Base-by-base conservation (phyloP, 1,140 invertebrate genomes). In the Propsilocerus akamusi region DNA sequence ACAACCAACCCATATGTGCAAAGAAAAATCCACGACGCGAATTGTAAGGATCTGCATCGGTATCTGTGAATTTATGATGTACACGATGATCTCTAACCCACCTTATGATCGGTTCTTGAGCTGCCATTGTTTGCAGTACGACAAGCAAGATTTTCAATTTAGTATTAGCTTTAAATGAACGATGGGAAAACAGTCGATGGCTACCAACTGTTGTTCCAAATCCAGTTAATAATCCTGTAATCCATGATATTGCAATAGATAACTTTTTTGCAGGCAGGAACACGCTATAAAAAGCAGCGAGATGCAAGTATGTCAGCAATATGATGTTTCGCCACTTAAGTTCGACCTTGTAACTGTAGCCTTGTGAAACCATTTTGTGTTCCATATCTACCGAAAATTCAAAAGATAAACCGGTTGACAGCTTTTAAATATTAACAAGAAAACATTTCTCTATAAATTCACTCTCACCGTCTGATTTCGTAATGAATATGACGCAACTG, bases 11-110 rank as follows among this genome's bases (percentile, higher is more conserved):
- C 46, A 78, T 68, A 53, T 79, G 77, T 8, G 75, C 69, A 54
- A 74, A 80, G 59, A 78, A 78, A 58, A 78, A 77, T 25, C 76
- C 76, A 55, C 75, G 70, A 0, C 65, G 66, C 0, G 75, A 70
- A 56, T 81, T 80, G 54, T 80, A 76, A 0, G 78, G 77, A 63
- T 81, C 78, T 7, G 72, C 78, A 55, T 78, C 68, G 10, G 77
- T 80, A 53, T 81, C 78, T 26, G 69, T 71, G 61, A 72, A 80
- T 60, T 78, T 80, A 56, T 81, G 79, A 59, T 81, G 79, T 3
- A 74, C 69, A 25, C 76, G 63, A 56, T 80, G 76, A 53, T 80
- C 76, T 12, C 76, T 58, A 20, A 67, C 68, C 74, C 75, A 77
- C 47, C n/a, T 8, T 30, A 30, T 11, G 3, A 30, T n/a, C 3